These are phyloP conservation scores for Platycheirus rosarum DNA, from an alignment of 2,888 invertebrate species.

Conservation along the genomic window DNA sequence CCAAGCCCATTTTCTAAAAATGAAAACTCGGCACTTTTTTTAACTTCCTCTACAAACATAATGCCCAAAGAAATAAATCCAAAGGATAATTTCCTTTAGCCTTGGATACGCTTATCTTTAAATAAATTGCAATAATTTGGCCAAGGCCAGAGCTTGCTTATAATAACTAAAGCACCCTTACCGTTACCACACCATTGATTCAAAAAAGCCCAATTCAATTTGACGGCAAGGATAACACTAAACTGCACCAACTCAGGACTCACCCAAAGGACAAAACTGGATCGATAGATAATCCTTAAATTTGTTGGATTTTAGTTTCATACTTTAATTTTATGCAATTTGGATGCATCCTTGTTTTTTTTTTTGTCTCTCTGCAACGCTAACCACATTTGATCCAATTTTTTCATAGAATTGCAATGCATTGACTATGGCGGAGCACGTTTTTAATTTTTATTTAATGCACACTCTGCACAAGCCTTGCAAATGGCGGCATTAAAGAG, in stretches of 20 bases:
- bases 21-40: too few relatives aligned
- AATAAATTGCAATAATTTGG: too few relatives aligned
- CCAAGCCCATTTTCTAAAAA: too few relatives aligned
- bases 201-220: slow-evolving; percentile 6
- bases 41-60: too few relatives aligned
- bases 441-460: background rate
- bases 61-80: too few relatives aligned
- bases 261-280: background rate
- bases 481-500: slow-evolving; percentile 9
- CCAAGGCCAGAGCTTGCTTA: background rate
- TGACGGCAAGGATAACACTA: slow-evolving; percentile 14
- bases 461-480: background rate
- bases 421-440: background rate
- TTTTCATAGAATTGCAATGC: slow-evolving; percentile 30
- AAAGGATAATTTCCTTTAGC: too few relatives aligned
- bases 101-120: too few relatives aligned
- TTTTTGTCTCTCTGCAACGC: background rate
- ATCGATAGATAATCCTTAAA: slow-evolving; percentile 11
- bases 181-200: background rate
- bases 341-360: slow-evolving; percentile 15
- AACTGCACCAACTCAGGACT: background rate
- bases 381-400: slow-evolving; percentile 27
- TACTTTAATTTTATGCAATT: slow-evolving; percentile 5
- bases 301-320: background rate
- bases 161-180: slow-evolving; percentile 14